These are phyloP conservation scores for Cariama cristata DNA, from an alignment of 2,113 vertebrate species.

Conservation along the genomic window DNA sequence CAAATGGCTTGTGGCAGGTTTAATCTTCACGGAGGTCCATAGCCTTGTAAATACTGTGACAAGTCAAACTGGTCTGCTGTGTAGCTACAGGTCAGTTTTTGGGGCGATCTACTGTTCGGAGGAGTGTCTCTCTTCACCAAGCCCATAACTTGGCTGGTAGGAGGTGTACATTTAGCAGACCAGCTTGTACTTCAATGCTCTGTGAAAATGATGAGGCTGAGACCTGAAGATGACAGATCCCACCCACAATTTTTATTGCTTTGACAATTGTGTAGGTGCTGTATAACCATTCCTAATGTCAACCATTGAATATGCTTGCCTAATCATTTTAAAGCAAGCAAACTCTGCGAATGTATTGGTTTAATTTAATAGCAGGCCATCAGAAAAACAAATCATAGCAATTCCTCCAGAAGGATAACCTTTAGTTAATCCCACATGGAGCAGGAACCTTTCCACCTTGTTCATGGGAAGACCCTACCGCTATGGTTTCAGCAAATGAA, in stretches of 20 bases:
- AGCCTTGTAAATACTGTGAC: neutral
- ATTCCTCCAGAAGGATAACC: neutral
- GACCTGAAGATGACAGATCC: neutral
- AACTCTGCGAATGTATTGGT: neutral
- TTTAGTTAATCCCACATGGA: neutral
- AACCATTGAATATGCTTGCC: neutral
- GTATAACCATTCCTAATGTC: neutral
- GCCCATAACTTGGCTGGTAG: neutral
- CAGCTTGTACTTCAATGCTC: neutral
- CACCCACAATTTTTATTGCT: neutral
- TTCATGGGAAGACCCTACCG: fast-evolving
- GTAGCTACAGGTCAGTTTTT: neutral
- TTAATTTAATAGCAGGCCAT: neutral
- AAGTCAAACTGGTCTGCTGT: neutral
- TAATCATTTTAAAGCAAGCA: neutral
- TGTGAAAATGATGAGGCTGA: neutral
- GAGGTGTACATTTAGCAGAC: neutral
- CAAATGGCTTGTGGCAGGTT: neutral
- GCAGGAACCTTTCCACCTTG: neutral
- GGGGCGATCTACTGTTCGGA: neutral
- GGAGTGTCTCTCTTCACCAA: neutral
- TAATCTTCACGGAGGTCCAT: neutral
- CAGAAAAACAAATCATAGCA: neutral
- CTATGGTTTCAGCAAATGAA: neutral
- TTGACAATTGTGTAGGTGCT: neutral